Conservation (phyloP, 2,113 vertebrate species). For the Phalacrocorax pelagicus region DNA sequence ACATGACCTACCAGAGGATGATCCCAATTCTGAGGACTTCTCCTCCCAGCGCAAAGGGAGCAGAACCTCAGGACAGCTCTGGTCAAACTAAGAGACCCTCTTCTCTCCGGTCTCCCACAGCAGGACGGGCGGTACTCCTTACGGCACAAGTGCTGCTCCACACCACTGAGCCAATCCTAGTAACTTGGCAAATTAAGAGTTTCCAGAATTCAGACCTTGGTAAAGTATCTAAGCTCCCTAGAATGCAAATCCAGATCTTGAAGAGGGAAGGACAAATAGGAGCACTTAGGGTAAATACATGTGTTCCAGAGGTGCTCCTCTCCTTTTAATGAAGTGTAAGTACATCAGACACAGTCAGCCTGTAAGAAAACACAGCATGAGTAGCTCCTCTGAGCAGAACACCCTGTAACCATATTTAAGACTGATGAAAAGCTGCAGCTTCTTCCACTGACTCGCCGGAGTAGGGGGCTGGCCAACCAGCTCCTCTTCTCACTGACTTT, state of each 20-base stretch:
- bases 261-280: not conserved
- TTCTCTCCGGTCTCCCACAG: not conserved
- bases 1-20: not conserved
- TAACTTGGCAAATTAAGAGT: not conserved
- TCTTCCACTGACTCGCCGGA: not conserved
- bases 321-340: not conserved
- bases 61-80: not conserved
- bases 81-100: not conserved
- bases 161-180: fast-evolving
- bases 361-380: not conserved
- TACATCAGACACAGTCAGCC: not conserved
- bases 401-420: not conserved
- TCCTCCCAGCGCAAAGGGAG: not conserved
- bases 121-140: not conserved
- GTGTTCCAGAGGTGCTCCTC: not conserved
- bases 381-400: not conserved
- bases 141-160: not conserved
- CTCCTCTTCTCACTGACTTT: not conserved
- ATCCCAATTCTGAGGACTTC: not conserved
- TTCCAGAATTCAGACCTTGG: not conserved
- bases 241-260: not conserved
- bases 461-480: not conserved
- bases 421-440: not conserved
- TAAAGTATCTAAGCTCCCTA: not conserved
- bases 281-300: not conserved